Percentiles rank a stretch among this genome's conserved stretches.
Evolutionary conservation across 2,113 vertebrate genomes (phyloP).

Genomic region (Podilymbus podiceps): DNA sequence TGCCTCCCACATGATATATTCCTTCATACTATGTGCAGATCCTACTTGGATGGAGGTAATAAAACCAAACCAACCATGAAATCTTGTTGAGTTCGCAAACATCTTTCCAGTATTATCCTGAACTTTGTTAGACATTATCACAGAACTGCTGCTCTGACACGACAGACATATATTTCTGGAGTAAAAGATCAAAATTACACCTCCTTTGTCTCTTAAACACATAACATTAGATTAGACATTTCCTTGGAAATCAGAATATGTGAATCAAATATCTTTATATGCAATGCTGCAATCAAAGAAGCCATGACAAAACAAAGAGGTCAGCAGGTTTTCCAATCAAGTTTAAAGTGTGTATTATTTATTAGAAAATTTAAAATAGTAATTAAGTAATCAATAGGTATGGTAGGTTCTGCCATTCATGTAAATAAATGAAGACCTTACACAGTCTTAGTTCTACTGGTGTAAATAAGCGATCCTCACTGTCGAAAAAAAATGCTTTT

Average conservation of each 20-base stretch:
- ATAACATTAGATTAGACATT: neutral
- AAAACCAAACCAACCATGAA: neutral
- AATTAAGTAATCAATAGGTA: neutral
- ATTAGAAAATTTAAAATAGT: neutral
- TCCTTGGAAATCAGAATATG: neutral
- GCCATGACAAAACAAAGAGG: neutral
- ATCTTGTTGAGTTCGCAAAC: neutral
- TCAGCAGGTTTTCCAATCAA: neutral
- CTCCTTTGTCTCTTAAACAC: neutral
- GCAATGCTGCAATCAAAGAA: neutral
- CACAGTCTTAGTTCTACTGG: neutral
- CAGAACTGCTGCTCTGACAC: neutral
- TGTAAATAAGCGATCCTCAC: neutral
- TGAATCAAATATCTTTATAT: neutral
- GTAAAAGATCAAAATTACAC: accelerated
- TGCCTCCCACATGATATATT: neutral
- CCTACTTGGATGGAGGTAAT: neutral
- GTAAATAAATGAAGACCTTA: neutral
- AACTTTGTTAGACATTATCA: neutral
- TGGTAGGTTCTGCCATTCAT: neutral
- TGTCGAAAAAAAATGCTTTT: neutral
- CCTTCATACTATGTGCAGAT: neutral
- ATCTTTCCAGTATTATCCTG: neutral
- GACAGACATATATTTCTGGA: neutral
- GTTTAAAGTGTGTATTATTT: neutral